Evolutionary conservation across 2,113 vertebrate species (phyloP).

Genomic region (Lepus americanus): DNA sequence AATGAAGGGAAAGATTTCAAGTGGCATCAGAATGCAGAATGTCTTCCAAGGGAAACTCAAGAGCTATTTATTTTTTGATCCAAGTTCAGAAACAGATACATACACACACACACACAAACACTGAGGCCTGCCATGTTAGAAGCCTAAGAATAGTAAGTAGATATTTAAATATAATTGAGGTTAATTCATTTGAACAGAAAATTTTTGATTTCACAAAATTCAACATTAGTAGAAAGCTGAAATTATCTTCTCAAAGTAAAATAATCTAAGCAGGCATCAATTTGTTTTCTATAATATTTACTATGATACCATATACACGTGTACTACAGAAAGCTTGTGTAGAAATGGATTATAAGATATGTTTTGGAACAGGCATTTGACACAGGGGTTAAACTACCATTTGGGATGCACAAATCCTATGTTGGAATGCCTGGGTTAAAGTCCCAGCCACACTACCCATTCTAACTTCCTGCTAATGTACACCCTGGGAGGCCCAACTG

Average conservation of each 20-base stretch:
- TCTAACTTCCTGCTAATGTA: too few species aligned
- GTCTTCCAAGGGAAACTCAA: neutral
- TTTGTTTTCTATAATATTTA: conserved; percentile 29
- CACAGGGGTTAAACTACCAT: too few species aligned
- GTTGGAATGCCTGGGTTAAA: too few species aligned
- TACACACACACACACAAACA: neutral
- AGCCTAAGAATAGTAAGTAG: neutral
- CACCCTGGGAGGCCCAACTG: too few species aligned
- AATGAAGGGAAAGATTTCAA: conserved; percentile 55
- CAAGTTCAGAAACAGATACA: neutral
- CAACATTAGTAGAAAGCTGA: neutral
- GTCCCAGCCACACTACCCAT: too few species aligned
- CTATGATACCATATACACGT: neutral
- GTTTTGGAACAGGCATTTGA: too few species aligned
- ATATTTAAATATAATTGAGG: conserved; percentile 4
- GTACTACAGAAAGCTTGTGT: too few species aligned
- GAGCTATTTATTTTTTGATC: conserved; percentile 23
- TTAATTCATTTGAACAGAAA: neutral
- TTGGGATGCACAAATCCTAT: too few species aligned
- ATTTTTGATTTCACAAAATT: neutral
- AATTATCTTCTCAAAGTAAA: neutral
- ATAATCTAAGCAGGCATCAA: neutral
- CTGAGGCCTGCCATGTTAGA: neutral
- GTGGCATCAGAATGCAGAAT: conserved; percentile 6
- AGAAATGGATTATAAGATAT: too few species aligned